Evolutionary conservation across 2,113 vertebrate genomes (phyloP).

Genomic region (Dendrocopos noguchii): DNA sequence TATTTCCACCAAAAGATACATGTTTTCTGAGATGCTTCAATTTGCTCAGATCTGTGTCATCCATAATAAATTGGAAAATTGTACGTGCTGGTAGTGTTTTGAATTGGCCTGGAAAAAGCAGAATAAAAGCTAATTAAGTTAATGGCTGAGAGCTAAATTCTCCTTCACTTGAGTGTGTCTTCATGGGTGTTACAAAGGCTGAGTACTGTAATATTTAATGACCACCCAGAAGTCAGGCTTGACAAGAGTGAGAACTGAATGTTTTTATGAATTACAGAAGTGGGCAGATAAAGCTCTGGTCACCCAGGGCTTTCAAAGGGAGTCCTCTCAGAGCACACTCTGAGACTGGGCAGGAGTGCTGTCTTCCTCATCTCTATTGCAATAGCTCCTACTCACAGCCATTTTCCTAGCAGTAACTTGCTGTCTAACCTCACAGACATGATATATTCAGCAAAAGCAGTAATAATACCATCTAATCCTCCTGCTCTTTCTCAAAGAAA

Average conservation of each 20-base stretch:
- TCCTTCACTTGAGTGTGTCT: background rate
- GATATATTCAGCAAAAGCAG: background rate
- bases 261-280: background rate
- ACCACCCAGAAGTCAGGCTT: background rate
- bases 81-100: background rate
- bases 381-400: background rate
- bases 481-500: background rate
- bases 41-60: background rate
- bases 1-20: background rate
- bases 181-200: background rate
- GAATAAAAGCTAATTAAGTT: slow-evolving; percentile 32
- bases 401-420: background rate
- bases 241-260: background rate
- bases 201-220: background rate
- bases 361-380: rapidly evolving
- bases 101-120: background rate
- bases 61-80: background rate
- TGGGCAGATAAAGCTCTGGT: background rate
- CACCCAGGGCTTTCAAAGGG: background rate
- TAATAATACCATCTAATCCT: background rate
- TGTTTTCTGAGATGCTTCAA: background rate
- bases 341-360: background rate
- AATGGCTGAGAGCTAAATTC: slow-evolving; percentile 1
- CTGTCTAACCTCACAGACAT: background rate
- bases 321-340: rapidly evolving